Conservation (phyloP, 2,797 vertebrate genomes). For the Poeciliopsis presidionis region DNA sequence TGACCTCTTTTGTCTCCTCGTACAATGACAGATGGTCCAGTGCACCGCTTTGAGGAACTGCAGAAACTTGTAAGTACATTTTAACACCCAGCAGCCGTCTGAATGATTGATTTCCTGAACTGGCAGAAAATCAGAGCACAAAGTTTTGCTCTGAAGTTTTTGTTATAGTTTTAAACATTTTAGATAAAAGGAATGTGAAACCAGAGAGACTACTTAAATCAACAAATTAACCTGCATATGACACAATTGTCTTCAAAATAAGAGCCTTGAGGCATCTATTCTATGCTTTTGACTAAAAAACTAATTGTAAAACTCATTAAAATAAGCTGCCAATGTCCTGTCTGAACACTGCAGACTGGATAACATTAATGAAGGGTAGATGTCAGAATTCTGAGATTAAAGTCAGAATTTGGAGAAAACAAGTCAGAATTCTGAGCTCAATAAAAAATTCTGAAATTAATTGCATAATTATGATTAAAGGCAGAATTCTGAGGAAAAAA, state of each 20-base stretch:
- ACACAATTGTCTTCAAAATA: too few relatives aligned
- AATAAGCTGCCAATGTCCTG: neutral
- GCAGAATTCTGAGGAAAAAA: too few relatives aligned
- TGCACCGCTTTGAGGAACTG: conserved; percentile 21
- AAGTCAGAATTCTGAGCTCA: too few relatives aligned
- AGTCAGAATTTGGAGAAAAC: too few relatives aligned
- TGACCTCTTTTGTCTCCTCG: conserved; percentile 8
- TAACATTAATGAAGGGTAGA: neutral
- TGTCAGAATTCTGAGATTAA: neutral
- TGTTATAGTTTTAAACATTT: neutral
- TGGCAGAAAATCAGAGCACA: neutral
- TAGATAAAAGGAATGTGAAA: neutral
- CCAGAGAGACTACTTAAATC: neutral
- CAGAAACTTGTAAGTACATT: conserved; percentile 60
- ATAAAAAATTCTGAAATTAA: too few relatives aligned
- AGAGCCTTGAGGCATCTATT: neutral
- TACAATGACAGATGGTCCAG: conserved; percentile 46
- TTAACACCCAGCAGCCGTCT: neutral
- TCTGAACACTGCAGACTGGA: neutral
- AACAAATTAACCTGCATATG: neutral
- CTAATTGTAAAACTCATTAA: neutral
- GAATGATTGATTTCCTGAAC: neutral
- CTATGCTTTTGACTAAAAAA: neutral
- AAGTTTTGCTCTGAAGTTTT: neutral
- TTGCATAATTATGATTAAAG: too few relatives aligned